phyloP scores from a whole-genome alignment of 37 sponge, comb jelly and placozoan species.

The Ephydatia muelleri region DNA sequence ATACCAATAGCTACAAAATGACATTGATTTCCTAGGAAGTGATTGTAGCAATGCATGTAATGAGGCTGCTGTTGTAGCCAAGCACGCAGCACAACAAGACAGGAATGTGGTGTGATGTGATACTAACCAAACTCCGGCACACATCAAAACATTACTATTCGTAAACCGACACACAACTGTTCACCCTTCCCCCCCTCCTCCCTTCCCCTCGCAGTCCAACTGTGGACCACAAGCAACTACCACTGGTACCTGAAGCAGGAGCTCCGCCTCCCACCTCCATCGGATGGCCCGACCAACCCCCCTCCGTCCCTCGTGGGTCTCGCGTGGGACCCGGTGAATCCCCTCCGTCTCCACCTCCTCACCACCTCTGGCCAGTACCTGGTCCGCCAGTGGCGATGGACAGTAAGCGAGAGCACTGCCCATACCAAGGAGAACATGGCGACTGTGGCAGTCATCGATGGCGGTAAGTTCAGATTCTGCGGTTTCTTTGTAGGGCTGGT shows the following conservation, averaged over 20 bases:
- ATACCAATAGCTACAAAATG: too few species aligned
- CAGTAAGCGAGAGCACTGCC: slow-evolving; percentile 40
- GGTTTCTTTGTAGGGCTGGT: not conserved
- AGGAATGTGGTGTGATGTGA: not conserved
- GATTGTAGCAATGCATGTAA: too few species aligned
- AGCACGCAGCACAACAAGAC: too few species aligned
- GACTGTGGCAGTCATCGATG: slow-evolving; percentile 83
- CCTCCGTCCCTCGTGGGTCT: slow-evolving; percentile 5
- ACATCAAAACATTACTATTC: not conserved
- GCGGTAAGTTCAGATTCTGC: slow-evolving; percentile 31
- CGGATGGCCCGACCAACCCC: not conserved
- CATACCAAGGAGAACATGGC: slow-evolving; percentile 32
- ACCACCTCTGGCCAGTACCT: slow-evolving; percentile 74
- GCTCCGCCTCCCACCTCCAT: slow-evolving; percentile 30
- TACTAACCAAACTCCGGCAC: not conserved
- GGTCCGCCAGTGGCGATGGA: slow-evolving; percentile 60
- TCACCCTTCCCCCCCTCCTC: too few species aligned
- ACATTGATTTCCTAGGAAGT: too few species aligned
- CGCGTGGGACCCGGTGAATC: slow-evolving; percentile 76
- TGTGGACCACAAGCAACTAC: slow-evolving; percentile 85
- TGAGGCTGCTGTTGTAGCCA: too few species aligned
- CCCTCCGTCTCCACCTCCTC: slow-evolving; percentile 71
- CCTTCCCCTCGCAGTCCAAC: slow-evolving; percentile 67
- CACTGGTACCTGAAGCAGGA: slow-evolving; percentile 98
- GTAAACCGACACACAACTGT: not conserved